Evolutionary conservation across 2,113 vertebrate species (phyloP).

Genomic region (Nipponia nippon): DNA sequence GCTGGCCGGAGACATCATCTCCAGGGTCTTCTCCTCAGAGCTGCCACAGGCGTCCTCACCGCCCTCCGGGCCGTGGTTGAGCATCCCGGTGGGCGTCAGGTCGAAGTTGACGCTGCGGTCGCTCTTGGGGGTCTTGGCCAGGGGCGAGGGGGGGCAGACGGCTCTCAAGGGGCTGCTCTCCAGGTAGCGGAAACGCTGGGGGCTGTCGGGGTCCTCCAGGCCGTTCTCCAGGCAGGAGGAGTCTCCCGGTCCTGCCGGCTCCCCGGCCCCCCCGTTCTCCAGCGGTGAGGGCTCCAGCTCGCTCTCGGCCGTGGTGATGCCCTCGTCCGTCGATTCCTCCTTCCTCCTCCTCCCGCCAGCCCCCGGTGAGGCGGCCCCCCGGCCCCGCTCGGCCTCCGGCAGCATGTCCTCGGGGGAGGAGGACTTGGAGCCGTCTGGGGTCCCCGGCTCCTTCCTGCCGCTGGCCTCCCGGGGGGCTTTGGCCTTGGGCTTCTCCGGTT

Average conservation of each 20-base stretch:
- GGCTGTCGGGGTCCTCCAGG: conserved; percentile 55
- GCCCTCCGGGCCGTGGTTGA: conserved; percentile 48
- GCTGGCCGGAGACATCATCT: conserved; percentile 72
- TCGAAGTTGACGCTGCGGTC: conserved; percentile 77
- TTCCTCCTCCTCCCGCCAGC: background rate
- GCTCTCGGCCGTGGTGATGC: conserved; percentile 33
- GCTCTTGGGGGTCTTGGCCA: conserved; percentile 74
- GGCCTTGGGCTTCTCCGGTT: conserved; percentile 32
- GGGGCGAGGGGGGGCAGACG: conserved; percentile 69
- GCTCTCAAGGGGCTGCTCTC: conserved; percentile 58
- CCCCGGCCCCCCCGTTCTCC: background rate
- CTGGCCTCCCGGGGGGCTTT: background rate
- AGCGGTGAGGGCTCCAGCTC: background rate
- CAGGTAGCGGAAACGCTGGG: conserved; percentile 58
- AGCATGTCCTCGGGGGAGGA: conserved; percentile 68
- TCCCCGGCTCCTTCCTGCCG: background rate
- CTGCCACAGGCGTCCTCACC: conserved; percentile 68
- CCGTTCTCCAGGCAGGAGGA: background rate
- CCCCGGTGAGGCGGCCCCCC: background rate
- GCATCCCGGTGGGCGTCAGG: conserved; percentile 71
- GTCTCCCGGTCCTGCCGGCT: accelerated
- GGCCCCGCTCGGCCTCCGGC: conserved; percentile 46
- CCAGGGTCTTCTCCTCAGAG: conserved; percentile 80
- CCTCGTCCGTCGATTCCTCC: conserved; percentile 8
- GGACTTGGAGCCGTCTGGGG: conserved; percentile 40